Evolutionary conservation across 2,888 invertebrate genomes (phyloP).

Genomic region (Trachelus tabidus): DNA sequence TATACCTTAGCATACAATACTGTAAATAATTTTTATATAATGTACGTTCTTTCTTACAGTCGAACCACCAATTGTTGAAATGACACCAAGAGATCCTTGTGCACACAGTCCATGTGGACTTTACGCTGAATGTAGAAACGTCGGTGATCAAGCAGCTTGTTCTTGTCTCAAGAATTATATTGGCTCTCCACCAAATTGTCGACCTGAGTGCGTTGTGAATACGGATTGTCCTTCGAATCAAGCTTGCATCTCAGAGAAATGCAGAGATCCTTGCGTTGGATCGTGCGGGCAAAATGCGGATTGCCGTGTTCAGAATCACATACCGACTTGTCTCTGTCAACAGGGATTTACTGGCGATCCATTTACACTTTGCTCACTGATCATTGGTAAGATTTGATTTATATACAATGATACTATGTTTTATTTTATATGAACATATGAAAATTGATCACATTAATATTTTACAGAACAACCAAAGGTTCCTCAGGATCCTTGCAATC

Average conservation of each 20-base stretch:
- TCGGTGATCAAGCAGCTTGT: slow-evolving; percentile 73
- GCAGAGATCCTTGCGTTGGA: slow-evolving; percentile 77
- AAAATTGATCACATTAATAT: slow-evolving; percentile 9
- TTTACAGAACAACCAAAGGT: slow-evolving; percentile 55
- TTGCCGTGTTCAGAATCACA: slow-evolving; percentile 77
- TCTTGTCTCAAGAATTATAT: slow-evolving; percentile 74
- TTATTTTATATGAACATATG: slow-evolving; percentile 31
- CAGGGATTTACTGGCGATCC: slow-evolving; percentile 76
- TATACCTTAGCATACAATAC: background rate
- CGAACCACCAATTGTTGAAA: slow-evolving; percentile 36
- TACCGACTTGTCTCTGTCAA: slow-evolving; percentile 75
- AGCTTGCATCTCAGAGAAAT: slow-evolving; percentile 79
- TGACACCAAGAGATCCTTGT: slow-evolving; percentile 72
- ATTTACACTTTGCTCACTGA: slow-evolving; percentile 71
- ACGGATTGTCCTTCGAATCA: slow-evolving; percentile 74
- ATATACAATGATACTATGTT: background rate
- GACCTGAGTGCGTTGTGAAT: slow-evolving; percentile 74
- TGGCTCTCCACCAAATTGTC: slow-evolving; percentile 78
- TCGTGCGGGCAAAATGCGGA: slow-evolving; percentile 79
- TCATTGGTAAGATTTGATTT: slow-evolving; percentile 49
- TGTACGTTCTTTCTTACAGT: slow-evolving; percentile 20
- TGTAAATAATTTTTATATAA: background rate
- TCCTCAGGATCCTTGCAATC: slow-evolving; percentile 72
- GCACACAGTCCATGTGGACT: slow-evolving; percentile 79
- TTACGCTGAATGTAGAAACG: slow-evolving; percentile 75